Base-by-base conservation (phyloP, 2,888 invertebrate species). In the Diarsia rubi region DNA sequence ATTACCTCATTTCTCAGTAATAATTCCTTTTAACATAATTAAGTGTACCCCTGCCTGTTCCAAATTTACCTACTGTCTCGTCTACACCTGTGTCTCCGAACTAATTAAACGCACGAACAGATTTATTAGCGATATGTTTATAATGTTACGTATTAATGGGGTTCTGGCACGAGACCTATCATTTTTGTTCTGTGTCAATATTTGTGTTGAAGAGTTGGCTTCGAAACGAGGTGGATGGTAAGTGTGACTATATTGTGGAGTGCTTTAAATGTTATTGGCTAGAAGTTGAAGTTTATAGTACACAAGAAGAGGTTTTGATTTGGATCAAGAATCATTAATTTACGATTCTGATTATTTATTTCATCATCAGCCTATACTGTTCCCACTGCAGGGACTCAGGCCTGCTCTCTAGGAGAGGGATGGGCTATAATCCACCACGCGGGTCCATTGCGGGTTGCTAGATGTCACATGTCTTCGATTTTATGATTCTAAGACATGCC, bases 81-180 rank as follows among this genome's bases (percentile, higher is more conserved):
- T 37, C 45, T 14, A 59, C 75, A 75, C 79, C 67, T 57, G 63
- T 59, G 47, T 0, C 37, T 12, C 31, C 44, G 69, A 69, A 54
- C 68, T 54, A 59, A 81, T 79, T 75, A 67, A 75, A 80, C 80
- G 77, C 77, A 77, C 80, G 77, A 77, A 77, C 80, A 77, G 76
- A 62, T 76, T 69, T 81, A 85, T 84, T 81, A 74, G 84, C 74
- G 87, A 89, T 88, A 86, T 73, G 73, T 79, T 83, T 79, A 85
- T 82, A 85, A 82, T 78, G 85, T 74, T 81, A 83, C 73, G 70
- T 66, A 47, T 72, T 87, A 88, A 89, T 89, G 85, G 86, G 74
- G 62, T 49, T 31, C 59, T 68, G 81, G 74, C 91, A 91, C 89
- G 91, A 88, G 82, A 73, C 60, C 49, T 73, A 80, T 86, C 81